Conservation (phyloP, 2,797 vertebrate species). For the Xyrichtys novacula region DNA sequence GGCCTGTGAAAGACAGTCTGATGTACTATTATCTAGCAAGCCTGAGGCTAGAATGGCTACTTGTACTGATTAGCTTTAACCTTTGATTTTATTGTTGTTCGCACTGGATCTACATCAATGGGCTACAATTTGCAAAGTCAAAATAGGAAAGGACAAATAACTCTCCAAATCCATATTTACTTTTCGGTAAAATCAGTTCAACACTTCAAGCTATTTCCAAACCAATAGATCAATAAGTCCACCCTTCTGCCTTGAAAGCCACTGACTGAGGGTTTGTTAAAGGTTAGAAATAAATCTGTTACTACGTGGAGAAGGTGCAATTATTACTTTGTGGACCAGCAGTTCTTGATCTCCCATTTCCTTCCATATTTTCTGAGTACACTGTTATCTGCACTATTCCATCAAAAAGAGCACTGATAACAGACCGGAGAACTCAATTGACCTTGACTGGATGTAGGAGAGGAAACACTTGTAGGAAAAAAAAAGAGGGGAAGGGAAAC, state of each 20-base stretch:
- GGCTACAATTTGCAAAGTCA: slow-evolving; percentile 29
- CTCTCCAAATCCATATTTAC: slow-evolving; percentile 51
- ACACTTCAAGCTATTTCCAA: slow-evolving; percentile 52
- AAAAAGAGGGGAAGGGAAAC: slow-evolving; percentile 64
- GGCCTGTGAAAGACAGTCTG: too few species aligned
- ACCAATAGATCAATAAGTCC: slow-evolving; percentile 53
- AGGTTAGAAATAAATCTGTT: slow-evolving; percentile 91
- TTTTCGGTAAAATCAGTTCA: slow-evolving; percentile 49
- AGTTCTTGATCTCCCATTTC: slow-evolving; percentile 90
- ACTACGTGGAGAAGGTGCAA: slow-evolving; percentile 91
- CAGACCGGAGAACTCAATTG: slow-evolving; percentile 92
- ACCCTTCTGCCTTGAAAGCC: slow-evolving; percentile 23
- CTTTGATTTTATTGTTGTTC: background rate
- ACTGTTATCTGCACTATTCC: slow-evolving; percentile 92
- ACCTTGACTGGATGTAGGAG: slow-evolving; percentile 89
- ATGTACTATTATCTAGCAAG: slow-evolving; percentile 18
- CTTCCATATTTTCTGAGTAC: slow-evolving; percentile 87
- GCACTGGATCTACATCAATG: slow-evolving; percentile 11
- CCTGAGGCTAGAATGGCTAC: slow-evolving; percentile 5
- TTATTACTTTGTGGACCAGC: slow-evolving; percentile 90
- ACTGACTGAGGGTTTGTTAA: slow-evolving; percentile 68
- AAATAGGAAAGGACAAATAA: slow-evolving; percentile 35
- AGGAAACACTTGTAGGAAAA: slow-evolving; percentile 78
- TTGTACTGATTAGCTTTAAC: slow-evolving; percentile 4
- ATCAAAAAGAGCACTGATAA: slow-evolving; percentile 93